Percentiles rank a stretch among this genome's conserved stretches.
phyloP scores from a whole-genome alignment of 1,140 invertebrate genomes.

The Samia ricini region DNA sequence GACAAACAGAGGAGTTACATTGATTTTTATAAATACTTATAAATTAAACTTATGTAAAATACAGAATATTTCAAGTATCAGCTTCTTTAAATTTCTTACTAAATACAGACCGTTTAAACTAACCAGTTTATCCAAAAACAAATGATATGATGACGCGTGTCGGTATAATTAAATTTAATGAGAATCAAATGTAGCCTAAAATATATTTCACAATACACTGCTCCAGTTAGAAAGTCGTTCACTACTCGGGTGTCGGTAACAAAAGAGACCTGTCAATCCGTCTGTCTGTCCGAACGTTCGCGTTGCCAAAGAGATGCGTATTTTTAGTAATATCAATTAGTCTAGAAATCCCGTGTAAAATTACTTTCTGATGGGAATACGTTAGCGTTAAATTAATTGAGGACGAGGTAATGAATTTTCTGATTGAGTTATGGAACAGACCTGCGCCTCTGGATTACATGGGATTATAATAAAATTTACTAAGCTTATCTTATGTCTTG shows the following conservation, averaged over 20 bases:
- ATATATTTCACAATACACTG: background rate
- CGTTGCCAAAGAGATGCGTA: constrained; percentile 11
- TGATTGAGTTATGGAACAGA: background rate
- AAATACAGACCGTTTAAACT: too few relatives aligned
- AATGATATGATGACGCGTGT: too few relatives aligned
- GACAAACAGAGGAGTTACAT: too few relatives aligned
- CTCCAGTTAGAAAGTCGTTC: background rate
- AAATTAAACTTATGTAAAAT: too few relatives aligned
- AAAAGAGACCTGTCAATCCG: constrained; percentile 5
- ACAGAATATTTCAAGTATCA: too few relatives aligned
- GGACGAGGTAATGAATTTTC: background rate
- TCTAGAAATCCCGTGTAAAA: background rate
- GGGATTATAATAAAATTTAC: background rate
- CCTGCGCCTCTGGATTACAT: background rate
- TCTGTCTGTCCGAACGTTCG: background rate
- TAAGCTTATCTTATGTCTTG: background rate
- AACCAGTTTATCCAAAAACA: too few relatives aligned
- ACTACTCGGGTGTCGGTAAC: background rate
- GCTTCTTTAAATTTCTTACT: too few relatives aligned
- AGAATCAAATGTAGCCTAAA: background rate
- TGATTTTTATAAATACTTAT: too few relatives aligned
- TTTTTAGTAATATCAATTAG: constrained; percentile 16
- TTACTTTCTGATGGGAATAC: background rate
- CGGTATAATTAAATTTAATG: background rate
- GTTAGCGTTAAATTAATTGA: background rate